phyloP scores from a whole-genome alignment of 2,888 invertebrate genomes.

The Belgica antarctica region DNA sequence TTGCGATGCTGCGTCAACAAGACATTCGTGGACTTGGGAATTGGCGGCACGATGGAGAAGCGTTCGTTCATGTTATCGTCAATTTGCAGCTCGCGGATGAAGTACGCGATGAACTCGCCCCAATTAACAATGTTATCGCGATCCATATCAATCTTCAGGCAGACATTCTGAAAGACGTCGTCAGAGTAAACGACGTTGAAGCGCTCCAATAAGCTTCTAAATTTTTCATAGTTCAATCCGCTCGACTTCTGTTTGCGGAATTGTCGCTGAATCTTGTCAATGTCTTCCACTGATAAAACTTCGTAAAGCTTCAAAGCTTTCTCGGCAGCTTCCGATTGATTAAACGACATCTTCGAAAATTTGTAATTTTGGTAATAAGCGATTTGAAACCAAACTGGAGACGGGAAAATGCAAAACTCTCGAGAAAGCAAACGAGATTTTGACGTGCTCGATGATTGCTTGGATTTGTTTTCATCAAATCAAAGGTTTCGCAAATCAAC shows the following conservation, averaged over 20 bases:
- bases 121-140: constrained; percentile 62
- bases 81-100: constrained; percentile 70
- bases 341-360: neutral
- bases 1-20: neutral
- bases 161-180: constrained; percentile 25
- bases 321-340: neutral
- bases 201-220: neutral
- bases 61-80: constrained; percentile 55
- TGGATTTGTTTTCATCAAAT: neutral
- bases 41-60: constrained; percentile 10
- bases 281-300: constrained; percentile 25
- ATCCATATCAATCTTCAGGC: constrained; percentile 59
- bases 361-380: neutral
- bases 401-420: neutral
- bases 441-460: constrained; percentile 7
- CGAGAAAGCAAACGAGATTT: neutral
- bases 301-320: constrained; percentile 23
- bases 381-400: too few relatives aligned
- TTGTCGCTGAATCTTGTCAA: constrained; percentile 17
- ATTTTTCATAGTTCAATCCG: constrained; percentile 29
- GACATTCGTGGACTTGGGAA: constrained; percentile 11
- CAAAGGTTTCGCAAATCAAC: neutral
- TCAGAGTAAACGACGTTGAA: neutral
- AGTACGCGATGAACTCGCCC: constrained; percentile 76
- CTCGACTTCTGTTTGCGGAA: neutral